These are phyloP conservation scores for Rhadinocentrus ornatus DNA, from an alignment of 2,797 vertebrate species.

Conservation along the genomic window DNA sequence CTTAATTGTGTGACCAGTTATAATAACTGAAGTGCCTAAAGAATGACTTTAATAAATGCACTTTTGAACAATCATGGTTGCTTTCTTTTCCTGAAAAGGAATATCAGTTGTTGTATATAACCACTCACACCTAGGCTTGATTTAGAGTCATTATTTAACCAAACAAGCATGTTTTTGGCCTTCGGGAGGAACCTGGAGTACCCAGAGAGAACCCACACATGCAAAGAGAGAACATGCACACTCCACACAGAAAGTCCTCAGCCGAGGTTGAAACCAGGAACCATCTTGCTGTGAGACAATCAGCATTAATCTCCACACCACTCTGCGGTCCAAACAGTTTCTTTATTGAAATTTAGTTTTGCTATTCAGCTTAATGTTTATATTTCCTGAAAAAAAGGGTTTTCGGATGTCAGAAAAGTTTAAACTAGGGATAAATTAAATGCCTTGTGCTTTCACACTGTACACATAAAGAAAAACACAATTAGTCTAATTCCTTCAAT, in stretches of 20 bases:
- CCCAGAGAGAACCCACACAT: neutral
- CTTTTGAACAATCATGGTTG: slow-evolving; percentile 90
- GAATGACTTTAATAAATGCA: slow-evolving; percentile 91
- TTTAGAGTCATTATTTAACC: neutral
- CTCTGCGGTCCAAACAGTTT: neutral
- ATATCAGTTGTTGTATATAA: too few relatives aligned
- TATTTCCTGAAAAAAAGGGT: neutral
- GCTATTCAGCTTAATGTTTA: neutral
- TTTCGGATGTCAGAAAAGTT: neutral
- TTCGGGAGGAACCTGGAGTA: neutral
- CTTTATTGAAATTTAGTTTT: neutral
- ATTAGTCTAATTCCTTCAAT: neutral
- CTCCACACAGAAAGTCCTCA: neutral
- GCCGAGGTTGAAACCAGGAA: neutral
- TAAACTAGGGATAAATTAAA: neutral
- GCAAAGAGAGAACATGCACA: neutral
- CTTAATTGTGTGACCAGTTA: slow-evolving; percentile 93
- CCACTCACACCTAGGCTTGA: neutral
- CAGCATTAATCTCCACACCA: neutral
- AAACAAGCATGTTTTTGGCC: neutral
- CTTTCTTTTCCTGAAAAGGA: slow-evolving; percentile 22
- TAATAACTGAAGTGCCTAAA: slow-evolving; percentile 92
- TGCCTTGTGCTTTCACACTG: neutral
- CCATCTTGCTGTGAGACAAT: neutral
- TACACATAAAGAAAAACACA: slow-evolving; percentile 2